phyloP scores from a whole-genome alignment of 2,888 invertebrate genomes.

The Caprella mutica region DNA sequence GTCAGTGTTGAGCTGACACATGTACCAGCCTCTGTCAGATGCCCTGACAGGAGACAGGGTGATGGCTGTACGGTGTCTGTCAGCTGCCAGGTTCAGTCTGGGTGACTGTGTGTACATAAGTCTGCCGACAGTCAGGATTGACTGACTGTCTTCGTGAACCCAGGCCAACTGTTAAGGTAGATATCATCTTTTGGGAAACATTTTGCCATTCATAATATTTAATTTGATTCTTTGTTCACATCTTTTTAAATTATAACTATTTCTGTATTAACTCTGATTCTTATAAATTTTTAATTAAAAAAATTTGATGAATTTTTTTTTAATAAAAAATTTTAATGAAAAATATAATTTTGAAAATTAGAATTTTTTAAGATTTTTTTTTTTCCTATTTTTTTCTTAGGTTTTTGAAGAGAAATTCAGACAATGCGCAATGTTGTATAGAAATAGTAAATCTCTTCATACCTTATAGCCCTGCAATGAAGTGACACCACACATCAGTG shows the following conservation, averaged over 20 bases:
- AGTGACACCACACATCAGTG: conserved; percentile 26
- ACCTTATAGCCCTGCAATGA: conserved; percentile 28
- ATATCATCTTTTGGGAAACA: too few species aligned
- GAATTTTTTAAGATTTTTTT: not conserved
- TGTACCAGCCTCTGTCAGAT: conserved; percentile 29
- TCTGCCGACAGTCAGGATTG: conserved; percentile 82
- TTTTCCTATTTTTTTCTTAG: not conserved
- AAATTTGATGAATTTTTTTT: too few species aligned
- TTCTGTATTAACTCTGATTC: too few species aligned
- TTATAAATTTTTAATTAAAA: too few species aligned
- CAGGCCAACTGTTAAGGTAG: conserved; percentile 93
- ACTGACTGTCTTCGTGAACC: conserved; percentile 88
- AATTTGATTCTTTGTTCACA: too few species aligned
- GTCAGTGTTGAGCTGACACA: conserved; percentile 31
- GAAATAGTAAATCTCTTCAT: too few species aligned
- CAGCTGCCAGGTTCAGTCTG: conserved; percentile 60
- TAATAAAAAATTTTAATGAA: too few species aligned
- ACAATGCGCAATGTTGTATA: not conserved
- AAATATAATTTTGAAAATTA: too few species aligned
- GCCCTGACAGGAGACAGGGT: conserved; percentile 25
- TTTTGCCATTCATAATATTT: too few species aligned
- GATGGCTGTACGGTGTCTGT: conserved; percentile 52
- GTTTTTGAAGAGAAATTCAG: not conserved
- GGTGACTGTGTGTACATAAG: conserved; percentile 81
- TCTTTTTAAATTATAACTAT: too few species aligned